Percentiles rank a stretch among this genome's conserved stretches.
Conservation (phyloP, 1,140 invertebrate species). For the silkworm (Bombyx mori) region ASM3026992v2 NC_085111.1:11151001-11151500, state of each 20-base stretch:
- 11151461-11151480: constrained; percentile 29
- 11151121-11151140: no score
- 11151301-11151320: constrained; percentile 46
- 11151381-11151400: constrained; percentile 1
- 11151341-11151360: neutral
- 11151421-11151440: constrained; percentile 6
- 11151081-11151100: no score
- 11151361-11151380: neutral
- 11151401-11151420: constrained; percentile 9
- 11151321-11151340: constrained; percentile 4
- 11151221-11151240: constrained; percentile 51
- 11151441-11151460: constrained; percentile 7
- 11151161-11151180: no score
- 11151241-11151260: constrained; percentile 52
- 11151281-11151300: constrained; percentile 44
- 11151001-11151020: no score
- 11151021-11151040: no score
- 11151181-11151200: no score
- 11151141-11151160: no score
- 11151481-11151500: constrained; percentile 18
- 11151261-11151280: constrained; percentile 54
- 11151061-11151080: no score
- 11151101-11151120: no score
- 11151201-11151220: constrained; percentile 12
- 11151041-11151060: no score